Conservation (phyloP, 2,797 vertebrate genomes). For the Cryptoblepharus egeriae region DNA sequence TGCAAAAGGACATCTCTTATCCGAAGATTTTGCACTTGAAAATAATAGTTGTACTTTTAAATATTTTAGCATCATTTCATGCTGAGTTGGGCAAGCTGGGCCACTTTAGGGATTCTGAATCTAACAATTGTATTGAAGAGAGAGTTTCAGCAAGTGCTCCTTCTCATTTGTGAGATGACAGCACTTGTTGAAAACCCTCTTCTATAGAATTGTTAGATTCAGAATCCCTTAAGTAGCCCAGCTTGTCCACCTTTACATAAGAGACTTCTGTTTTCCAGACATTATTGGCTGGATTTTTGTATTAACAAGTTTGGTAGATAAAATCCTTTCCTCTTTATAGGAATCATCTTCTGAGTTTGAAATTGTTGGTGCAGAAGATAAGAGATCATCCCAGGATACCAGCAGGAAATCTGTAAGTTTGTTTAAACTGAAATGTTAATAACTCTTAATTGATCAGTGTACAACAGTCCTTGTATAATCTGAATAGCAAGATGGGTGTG, state of each 20-base stretch:
- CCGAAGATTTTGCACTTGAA: not conserved
- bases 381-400: conserved; percentile 61
- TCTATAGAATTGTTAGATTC: too few species aligned
- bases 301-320: not conserved
- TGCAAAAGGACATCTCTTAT: not conserved
- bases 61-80: not conserved
- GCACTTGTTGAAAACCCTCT: too few species aligned
- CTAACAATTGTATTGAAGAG: too few species aligned
- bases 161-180: too few species aligned
- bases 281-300: not conserved
- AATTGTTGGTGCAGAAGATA: conserved; percentile 80
- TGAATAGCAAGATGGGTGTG: not conserved
- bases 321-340: conserved; percentile 65
- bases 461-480: not conserved
- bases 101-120: too few species aligned
- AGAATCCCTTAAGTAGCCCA: too few species aligned
- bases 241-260: too few species aligned
- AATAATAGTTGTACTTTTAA: not conserved
- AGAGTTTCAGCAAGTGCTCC: too few species aligned
- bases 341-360: conserved; percentile 90
- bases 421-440: not conserved
- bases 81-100: too few species aligned
- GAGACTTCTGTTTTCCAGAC: not conserved
- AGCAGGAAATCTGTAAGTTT: conserved; percentile 49
- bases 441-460: not conserved